Evolutionary conservation across 2,797 vertebrate genomes (phyloP), one percentile per base, ranked within the genome.

Genomic region (Anolis apletophallus): DNA sequence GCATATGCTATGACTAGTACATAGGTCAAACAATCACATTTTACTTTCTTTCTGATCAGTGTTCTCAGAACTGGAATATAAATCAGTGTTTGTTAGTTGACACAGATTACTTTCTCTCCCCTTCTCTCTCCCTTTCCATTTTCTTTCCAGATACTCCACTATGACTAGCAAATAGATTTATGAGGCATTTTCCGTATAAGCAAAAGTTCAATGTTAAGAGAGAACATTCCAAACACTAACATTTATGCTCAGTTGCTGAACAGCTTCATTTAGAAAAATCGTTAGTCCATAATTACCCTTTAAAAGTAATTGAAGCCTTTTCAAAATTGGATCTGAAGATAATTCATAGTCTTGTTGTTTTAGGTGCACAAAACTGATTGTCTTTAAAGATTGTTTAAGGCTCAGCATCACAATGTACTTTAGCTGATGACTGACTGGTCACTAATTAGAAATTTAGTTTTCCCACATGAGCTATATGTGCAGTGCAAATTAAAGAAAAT

Each of bases 21-120:
- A 79, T 82, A 92, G 86, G 83, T 94, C 86, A 95, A 92, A 81
- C 85, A 92, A 93, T 90, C 83, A 88, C 89, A 81, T 88, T 93
- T 84, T 81, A 5, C 5, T 93, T 95, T 85, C 90, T 87, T 93
- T 90, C 69, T 91, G 80, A 93, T 93, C 6, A 23, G 83, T 84
- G 85, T 94, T 91, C 89, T 92, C 85, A 85, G 73, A 73, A 84
- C 32, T 83, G 78, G 90, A 93, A 90, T 91, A 90, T 90, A 92
- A 94, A 94, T 93, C 88, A 88, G 81, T 12, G 88, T 89, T 88
- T 21, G 2, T 89, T 91, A 85, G 10, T 88, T 93, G 90, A 82
- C 67, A 80, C 5, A 93, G 83, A 92, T 93, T 94, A 88, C 80
- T 93, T 94, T 91, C 85, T 81, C 80, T 84, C 73, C 90, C 69